Base-by-base conservation (phyloP, 2,113 vertebrate species). In the Myrmecophaga tridactyla region DNA sequence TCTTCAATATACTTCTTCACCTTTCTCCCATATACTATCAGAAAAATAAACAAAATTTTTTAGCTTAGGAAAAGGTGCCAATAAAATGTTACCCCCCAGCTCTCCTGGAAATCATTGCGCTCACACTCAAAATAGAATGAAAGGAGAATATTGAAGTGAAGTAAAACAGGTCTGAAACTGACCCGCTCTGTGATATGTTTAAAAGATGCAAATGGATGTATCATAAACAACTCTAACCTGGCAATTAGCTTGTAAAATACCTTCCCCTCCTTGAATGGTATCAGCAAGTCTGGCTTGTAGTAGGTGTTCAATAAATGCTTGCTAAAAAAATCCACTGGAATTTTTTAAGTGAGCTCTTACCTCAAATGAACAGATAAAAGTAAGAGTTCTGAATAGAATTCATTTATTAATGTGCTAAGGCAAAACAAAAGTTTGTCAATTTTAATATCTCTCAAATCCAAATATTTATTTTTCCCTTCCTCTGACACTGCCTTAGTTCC, bases 321-420 rank as follows among this genome's bases (percentile, higher is more conserved):
- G 58, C 76, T 77, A 86, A 93, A 27, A 14, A 87, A 89, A 56
- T 67, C 36, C 18, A 23, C 3, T 17, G 41, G 25, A 21, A 25
- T 21, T 63, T 60, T 62, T 91, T 80, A 90, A 86, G 60, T 69
- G 36, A 88, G 27, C 12, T 75, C 13, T 29, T 75, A 70, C 6
- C 36, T 69, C 88, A 31, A 70, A 58, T 70, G 63, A 87, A 94
- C 69, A 86, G 73, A 65, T n/a, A 77, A 89, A 96, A 86, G 43
- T 69, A 83, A 92, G 25, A 41, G 14, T 43, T 95, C 43, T 84
- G 46, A 76, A 65, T n/a, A 77, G 51, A 70, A 11, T 43, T 23
- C 25, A 31, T 12, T 83, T 89, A 39, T 65, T 58, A 9, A 86
- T 95, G 80, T 70, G 58, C 41, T 83, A 76, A 27, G 15, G 10